Conservation (phyloP, 2,888 invertebrate species). For the Stratiomys singularior region DNA sequence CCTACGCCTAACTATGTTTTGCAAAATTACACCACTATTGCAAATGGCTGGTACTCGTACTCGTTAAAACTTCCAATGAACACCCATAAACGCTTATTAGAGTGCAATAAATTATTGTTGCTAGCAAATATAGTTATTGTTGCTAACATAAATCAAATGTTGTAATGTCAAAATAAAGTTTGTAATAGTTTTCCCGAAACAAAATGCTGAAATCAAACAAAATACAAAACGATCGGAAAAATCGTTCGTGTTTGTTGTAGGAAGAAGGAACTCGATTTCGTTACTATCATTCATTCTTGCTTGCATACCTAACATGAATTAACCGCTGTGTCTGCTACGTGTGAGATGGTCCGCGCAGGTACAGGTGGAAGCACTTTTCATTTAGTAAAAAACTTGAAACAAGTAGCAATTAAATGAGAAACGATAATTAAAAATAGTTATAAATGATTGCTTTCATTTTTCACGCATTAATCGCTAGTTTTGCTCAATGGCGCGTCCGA, state of each 20-base stretch:
- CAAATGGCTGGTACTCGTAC: too few species aligned
- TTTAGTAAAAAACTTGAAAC: constrained; percentile 5
- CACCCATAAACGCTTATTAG: constrained; percentile 41
- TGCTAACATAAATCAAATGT: constrained; percentile 35
- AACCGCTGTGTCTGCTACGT: too few species aligned
- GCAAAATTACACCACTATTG: too few species aligned
- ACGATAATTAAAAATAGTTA: constrained; percentile 20
- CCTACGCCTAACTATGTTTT: constrained; percentile 12
- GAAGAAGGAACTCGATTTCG: constrained; percentile 35
- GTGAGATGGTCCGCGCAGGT: neutral
- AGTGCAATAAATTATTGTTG: constrained; percentile 31
- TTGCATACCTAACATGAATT: neutral
- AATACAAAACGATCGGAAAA: neutral
- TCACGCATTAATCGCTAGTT: constrained; percentile 1
- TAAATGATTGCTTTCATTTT: constrained; percentile 10
- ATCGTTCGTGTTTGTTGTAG: neutral
- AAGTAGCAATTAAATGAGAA: constrained; percentile 8
- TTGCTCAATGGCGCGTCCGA: constrained; percentile 27
- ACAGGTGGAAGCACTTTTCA: neutral
- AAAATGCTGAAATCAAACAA: too few species aligned
- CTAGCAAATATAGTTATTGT: constrained; percentile 24
- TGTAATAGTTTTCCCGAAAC: neutral
- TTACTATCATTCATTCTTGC: neutral
- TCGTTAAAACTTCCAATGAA: constrained; percentile 14
- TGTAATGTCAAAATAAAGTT: constrained; percentile 36